Evolutionary conservation across 2,888 invertebrate species (phyloP), one percentile per base, ranked within the genome.

Genomic region (Philaethria dido): DNA sequence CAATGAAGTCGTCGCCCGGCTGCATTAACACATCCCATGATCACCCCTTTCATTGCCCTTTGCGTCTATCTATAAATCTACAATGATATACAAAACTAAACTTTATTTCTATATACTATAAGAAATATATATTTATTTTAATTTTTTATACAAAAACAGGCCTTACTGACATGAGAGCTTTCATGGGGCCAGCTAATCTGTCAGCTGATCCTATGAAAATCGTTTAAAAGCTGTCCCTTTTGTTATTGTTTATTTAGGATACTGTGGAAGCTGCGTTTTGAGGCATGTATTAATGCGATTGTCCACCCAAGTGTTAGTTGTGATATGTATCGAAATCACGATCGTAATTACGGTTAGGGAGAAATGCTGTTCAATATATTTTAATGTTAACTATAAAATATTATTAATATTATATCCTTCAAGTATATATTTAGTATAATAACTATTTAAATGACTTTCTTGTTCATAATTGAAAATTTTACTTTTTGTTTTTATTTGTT

Each of bases 221-320:
- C 89, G 88, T 88, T 89, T 89, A 88, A 91, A 91, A 91, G 91
- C 89, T 81, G 82, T 86, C 87, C 88, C 87, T 83, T n/a, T 78
- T 88, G 87, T 89, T 90, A 91, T 92, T 92, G 92, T 92, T 92
- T 92, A 88, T 92, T 92, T 92, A 92, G 92, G 92, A 89, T 87
- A 88, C 84, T 84, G 89, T 84, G 80, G 84, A 88, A 88, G 84
- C 85, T 80, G 81, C 85, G 88, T 89, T 91, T 87, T 87, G 91
- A 90, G 85, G 89, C 89, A 85, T 88, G 85, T 76, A 75, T 78
- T 90, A 90, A 92, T 89, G 85, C 88, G 92, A 92, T 92, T 91
- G 87, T 87, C 80, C 78, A 79, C 79, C 78, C 82, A 82, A 86
- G 85, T 84, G 83, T 70, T 72, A 66, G 64, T 63, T 33, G 62